Evolutionary conservation across 2,113 vertebrate genomes (phyloP), one percentile per base, ranked within the genome.

Genomic region (Camelus bactrianus): DNA sequence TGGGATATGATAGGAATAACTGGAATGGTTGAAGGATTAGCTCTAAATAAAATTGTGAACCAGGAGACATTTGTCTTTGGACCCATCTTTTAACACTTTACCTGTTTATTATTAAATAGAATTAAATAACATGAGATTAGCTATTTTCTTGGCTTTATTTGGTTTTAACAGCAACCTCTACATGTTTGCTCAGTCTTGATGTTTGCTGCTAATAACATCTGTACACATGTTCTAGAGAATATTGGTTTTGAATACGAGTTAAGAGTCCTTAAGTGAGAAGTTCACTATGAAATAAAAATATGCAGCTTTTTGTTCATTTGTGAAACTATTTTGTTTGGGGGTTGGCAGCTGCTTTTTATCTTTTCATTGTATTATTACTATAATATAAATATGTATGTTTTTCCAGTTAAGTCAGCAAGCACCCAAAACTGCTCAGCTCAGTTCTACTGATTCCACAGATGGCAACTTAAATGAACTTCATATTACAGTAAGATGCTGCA

Each of bases 381-480:
- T 79, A 93, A 98, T 97, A 93, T 92, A 93, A 97, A 98, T 96
- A 70, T 96, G 96, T 96, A 16, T 97, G 32, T 97, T 98, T 98
- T 98, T 98, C 96, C 91, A 95, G 97, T 98, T 97, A 92, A 98
- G 97, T 96, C 96, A 98, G 60, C 95, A 98, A 83, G 93, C 79
- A 81, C 93, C 95, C 88, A 96, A 85, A 97, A 94, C 97, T 96
- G 86, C 91, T 95, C 97, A 97, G 86, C 93, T 79, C 89, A 96
- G 94, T 92, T 89, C 96, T 98, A 2, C 97, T 58, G 84, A 96
- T 15, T 94, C 97, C 81, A 65, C 94, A 69, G 97, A 98, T 58
- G 97, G 97, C 92, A 96, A 98, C 96, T 96, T 98, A 95, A 99
- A 99, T 67, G 98, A 99, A 30, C 99, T 99, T 72, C 93, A 97